These are phyloP conservation scores for Gracilinanus agilis DNA, from an alignment of 2,113 vertebrate genomes.

Conservation along the genomic window DNA sequence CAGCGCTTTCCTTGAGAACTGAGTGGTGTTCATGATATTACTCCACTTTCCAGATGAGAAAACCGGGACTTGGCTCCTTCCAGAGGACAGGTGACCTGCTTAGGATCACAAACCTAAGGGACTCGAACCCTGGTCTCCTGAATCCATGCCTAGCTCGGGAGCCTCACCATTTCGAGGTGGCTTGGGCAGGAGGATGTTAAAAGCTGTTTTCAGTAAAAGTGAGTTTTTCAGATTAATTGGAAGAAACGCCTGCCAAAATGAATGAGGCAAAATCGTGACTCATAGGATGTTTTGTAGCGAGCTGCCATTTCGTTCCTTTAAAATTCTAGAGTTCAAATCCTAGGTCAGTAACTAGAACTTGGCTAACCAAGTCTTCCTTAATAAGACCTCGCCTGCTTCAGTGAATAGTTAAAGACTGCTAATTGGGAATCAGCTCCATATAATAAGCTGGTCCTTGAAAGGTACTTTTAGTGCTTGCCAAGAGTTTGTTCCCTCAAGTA, in stretches of 20 bases:
- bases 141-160: not conserved
- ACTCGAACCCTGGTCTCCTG: not conserved
- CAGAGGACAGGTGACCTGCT: not conserved
- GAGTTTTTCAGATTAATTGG: not conserved
- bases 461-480: not conserved
- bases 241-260: not conserved
- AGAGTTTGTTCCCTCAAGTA: not conserved
- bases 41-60: not conserved
- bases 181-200: not conserved
- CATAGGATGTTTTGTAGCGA: not conserved
- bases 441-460: not conserved
- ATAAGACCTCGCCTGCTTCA: not conserved
- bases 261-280: not conserved
- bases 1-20: not conserved
- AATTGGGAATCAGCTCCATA: not conserved
- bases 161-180: not conserved
- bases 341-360: not conserved
- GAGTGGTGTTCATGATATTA: not conserved
- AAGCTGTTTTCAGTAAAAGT: not conserved
- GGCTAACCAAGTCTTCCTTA: not conserved
- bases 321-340: not conserved
- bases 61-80: not conserved
- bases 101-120: not conserved
- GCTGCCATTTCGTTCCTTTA: not conserved
- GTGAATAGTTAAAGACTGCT: not conserved